These are phyloP conservation scores for Lytechinus pictus DNA, from an alignment of 35 echinoderm and acorn worm species.

Conservation along the genomic window DNA sequence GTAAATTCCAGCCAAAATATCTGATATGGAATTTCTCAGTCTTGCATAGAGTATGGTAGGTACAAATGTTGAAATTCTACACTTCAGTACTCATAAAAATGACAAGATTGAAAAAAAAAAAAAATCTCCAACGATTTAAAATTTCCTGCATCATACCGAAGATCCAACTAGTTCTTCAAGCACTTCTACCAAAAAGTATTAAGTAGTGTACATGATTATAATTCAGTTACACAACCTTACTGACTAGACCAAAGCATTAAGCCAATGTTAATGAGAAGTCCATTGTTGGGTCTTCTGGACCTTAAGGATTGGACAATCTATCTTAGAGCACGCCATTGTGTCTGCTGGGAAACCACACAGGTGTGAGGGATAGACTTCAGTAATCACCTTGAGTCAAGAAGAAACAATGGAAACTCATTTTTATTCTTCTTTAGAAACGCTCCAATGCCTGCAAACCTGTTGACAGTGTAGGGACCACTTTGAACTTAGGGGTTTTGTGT, in stretches of 20 bases:
- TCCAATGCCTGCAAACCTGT: not conserved
- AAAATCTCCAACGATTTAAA: not conserved
- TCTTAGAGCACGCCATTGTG: not conserved
- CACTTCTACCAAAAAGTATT: not conserved
- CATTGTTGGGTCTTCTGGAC: not conserved
- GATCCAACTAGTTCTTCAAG: not conserved
- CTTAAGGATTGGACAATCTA: not conserved
- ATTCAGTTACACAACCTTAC: not conserved
- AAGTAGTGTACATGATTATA: not conserved
- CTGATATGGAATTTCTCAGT: not conserved
- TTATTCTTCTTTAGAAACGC: not conserved
- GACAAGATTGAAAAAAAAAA: not conserved
- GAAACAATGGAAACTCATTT: not conserved
- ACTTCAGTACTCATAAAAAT: not conserved
- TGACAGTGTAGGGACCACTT: not conserved
- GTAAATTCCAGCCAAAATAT: no score
- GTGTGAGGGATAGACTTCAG: not conserved
- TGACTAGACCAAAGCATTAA: not conserved
- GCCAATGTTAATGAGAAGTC: not conserved
- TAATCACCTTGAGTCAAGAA: not conserved
- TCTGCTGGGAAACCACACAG: not conserved
- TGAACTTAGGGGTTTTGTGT: not conserved
- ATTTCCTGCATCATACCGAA: not conserved
- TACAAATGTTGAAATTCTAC: not conserved
- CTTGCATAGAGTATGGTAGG: not conserved